Conservation (phyloP, 2,888 invertebrate species). For the Drosophila greeni region DNA sequence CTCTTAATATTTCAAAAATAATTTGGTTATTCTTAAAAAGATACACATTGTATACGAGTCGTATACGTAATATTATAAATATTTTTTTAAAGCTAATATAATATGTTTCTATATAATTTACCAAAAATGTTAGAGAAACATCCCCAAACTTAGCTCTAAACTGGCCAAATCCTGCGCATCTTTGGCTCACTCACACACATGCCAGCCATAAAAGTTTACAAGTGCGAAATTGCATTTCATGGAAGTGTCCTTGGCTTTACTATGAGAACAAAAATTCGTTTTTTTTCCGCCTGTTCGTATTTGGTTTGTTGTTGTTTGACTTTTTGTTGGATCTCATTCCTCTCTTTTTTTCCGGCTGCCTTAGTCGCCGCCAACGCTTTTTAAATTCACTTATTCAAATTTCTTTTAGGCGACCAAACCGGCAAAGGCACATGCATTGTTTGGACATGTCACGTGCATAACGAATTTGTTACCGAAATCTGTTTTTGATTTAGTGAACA, state of each 20-base stretch:
- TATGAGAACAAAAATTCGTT: conserved; percentile 41
- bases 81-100: neutral
- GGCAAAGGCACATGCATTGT: conserved; percentile 40
- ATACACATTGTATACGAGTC: too few species aligned
- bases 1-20: too few species aligned
- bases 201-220: conserved; percentile 70
- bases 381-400: conserved; percentile 74
- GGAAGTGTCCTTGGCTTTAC: conserved; percentile 69
- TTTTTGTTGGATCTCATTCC: conserved; percentile 25
- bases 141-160: neutral
- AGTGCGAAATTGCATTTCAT: conserved; percentile 73
- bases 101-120: neutral
- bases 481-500: conserved; percentile 72
- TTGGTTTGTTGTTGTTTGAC: conserved; percentile 31
- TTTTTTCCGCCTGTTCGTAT: conserved; percentile 1
- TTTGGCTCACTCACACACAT: conserved; percentile 28
- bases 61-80: neutral
- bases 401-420: conserved; percentile 55
- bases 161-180: conserved; percentile 38
- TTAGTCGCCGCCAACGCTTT: conserved; percentile 55
- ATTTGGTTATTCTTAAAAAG: too few species aligned
- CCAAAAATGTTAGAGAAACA: neutral
- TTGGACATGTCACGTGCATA: conserved; percentile 73
- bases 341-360: conserved; percentile 13
- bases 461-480: conserved; percentile 73